Evolutionary conservation across 2,797 vertebrate genomes (phyloP), one percentile per base, ranked within the genome.

Genomic region (Artibeus lituratus): DNA sequence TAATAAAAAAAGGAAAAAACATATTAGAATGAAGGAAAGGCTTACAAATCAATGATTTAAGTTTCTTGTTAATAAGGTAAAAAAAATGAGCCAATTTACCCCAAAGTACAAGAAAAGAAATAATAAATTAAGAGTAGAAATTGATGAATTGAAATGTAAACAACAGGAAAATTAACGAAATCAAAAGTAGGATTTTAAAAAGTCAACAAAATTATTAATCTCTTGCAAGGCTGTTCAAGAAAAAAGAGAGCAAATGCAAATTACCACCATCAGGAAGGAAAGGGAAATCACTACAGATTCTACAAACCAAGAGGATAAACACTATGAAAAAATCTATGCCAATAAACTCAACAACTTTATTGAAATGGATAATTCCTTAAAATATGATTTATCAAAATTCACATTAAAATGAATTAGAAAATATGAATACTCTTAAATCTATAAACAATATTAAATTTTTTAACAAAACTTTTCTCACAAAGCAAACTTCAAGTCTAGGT

Each of bases 171-270:
- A 84, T n/a, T 78, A 55, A 55, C 22, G 92, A 85, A 87, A 7
- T 24, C 84, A 69, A 81, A 87, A 77, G 26, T 55, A 49, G 3
- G 2, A 78, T 94, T 95, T 90, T 32, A 42, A 94, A 86, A 91
- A 47, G 65, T 39, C n/a, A 89, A 59, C 9, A 81, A 86, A 87
- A 87, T 89, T 74, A 70, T 91, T 92, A 73, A 82, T 87, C 1
- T 91, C 69, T 78, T 44, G 10, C 22, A 90, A 94, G 15, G 21
- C 4, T 78, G 3, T 80, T 92, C 26, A 92, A 95, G 44, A 84
- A 70, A 91, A 84, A 62, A 90, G 37, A 70, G 32, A 92, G 14
- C 51, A 87, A 94, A 87, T 87, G 32, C 18, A 90, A 84, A 85
- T 81, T 81, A 59, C 24, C n/a, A 93, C 32, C 35, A 92, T 85